A percentile compares a stretch with the other conserved stretches of the same genome.
These are phyloP conservation scores for Toxonevra muliebris DNA, from an alignment of 2,888 invertebrate genomes.

Conservation along the genomic window DNA sequence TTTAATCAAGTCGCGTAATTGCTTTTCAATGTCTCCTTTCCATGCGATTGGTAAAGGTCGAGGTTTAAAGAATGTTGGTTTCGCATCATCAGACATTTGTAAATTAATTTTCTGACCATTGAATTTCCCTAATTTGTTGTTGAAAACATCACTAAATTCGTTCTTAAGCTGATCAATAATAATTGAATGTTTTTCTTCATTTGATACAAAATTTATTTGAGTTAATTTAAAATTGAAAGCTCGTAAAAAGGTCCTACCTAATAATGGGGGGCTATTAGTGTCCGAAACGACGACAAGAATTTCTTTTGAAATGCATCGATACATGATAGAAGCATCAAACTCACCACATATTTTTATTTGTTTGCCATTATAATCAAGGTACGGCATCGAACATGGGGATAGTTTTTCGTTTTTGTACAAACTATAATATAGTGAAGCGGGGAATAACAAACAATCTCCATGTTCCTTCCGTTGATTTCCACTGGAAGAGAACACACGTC, in stretches of 20 bases:
- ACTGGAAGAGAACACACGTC: slow-evolving; percentile 1
- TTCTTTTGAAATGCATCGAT: slow-evolving; percentile 7
- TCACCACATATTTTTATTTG: slow-evolving; percentile 9
- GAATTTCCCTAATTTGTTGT: not conserved
- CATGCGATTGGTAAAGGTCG: not conserved
- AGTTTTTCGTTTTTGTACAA: not conserved
- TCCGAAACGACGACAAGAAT: slow-evolving; percentile 9
- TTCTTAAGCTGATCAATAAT: not conserved
- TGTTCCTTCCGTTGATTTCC: not conserved
- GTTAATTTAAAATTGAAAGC: slow-evolving; percentile 1
- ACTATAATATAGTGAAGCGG: slow-evolving; percentile 11
- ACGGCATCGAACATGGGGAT: slow-evolving; percentile 7
- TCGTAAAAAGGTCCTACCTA: not conserved
- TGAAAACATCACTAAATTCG: slow-evolving; percentile 7
- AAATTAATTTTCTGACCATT: not conserved
- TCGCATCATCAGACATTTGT: not conserved
- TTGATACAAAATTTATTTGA: slow-evolving; percentile 5
- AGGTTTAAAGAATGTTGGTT: slow-evolving; percentile 4
- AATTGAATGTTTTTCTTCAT: not conserved
- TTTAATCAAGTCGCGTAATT: not conserved
- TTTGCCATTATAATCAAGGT: slow-evolving; percentile 7
- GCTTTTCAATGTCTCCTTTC: not conserved
- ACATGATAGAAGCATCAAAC: not conserved
- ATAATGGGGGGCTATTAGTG: not conserved
- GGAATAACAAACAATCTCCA: slow-evolving; percentile 6